Conservation (phyloP, 1,140 invertebrate genomes). For the Adelges cooleyi region DNA sequence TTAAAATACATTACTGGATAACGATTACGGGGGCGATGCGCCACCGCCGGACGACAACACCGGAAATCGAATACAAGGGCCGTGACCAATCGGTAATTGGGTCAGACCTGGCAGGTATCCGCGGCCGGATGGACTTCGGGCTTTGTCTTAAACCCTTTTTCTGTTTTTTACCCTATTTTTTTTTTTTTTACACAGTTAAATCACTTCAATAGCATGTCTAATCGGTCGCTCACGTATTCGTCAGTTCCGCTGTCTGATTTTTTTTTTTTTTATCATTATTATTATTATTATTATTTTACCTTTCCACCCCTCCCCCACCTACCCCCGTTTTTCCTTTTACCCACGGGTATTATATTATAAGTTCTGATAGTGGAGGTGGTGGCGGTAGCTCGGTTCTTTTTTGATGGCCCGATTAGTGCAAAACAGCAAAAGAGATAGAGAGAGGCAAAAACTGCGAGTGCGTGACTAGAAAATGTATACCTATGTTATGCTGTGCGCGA, state of each 20-base stretch:
- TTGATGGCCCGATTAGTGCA: slow-evolving; percentile 16
- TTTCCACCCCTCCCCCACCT: too few species aligned
- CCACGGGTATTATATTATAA: slow-evolving; percentile 23
- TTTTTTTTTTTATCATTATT: not conserved
- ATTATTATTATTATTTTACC: not conserved
- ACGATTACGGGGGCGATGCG: too few species aligned
- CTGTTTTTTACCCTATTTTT: not conserved
- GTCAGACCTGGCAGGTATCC: slow-evolving; percentile 1
- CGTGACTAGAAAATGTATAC: too few species aligned
- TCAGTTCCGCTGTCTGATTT: not conserved
- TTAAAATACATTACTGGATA: too few species aligned
- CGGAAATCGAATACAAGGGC: slow-evolving; percentile 28
- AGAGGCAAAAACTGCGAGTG: slow-evolving; percentile 9
- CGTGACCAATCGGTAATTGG: slow-evolving; percentile 28
- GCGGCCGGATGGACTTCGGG: not conserved
- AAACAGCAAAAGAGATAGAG: not conserved
- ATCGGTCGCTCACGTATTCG: slow-evolving; percentile 28
- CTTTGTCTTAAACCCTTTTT: slow-evolving; percentile 28
- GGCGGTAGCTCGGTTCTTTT: not conserved
- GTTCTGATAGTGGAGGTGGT: too few species aligned
- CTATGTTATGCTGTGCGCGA: too few species aligned
- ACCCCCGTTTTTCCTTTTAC: too few species aligned
- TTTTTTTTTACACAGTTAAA: slow-evolving; percentile 16
- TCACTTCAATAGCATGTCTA: slow-evolving; percentile 28
- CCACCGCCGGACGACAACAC: not conserved